phyloP scores from a whole-genome alignment of 2,113 vertebrate species.

The Dromaius novaehollandiae region DNA sequence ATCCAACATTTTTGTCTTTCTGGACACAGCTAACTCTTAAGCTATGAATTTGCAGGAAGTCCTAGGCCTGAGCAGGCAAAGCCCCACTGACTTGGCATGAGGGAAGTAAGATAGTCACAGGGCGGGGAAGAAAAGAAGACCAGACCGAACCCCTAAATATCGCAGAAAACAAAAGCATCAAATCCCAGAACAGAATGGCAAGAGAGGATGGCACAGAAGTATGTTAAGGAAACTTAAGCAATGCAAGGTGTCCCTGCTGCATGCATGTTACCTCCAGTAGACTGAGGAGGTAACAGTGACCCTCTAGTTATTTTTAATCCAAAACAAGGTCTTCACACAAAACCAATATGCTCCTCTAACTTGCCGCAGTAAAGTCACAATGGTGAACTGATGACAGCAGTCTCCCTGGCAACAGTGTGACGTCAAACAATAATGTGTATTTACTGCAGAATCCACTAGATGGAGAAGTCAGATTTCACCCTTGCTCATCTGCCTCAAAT shows the following conservation, averaged over 20 bases:
- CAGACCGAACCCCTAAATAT: not conserved
- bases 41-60: not conserved
- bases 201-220: not conserved
- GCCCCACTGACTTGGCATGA: accelerated
- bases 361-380: slow-evolving; percentile 70
- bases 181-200: not conserved
- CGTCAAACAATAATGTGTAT: slow-evolving; percentile 69
- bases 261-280: not conserved
- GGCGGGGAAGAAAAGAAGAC: not conserved
- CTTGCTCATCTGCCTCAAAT: slow-evolving; percentile 69
- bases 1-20: not conserved
- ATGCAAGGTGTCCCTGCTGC: not conserved
- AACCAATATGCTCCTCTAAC: slow-evolving; percentile 52
- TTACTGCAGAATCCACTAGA: slow-evolving; percentile 73
- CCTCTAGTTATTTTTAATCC: slow-evolving; percentile 30
- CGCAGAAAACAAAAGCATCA: not conserved
- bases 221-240: not conserved
- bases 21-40: not conserved
- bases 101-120: not conserved
- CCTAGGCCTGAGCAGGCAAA: not conserved
- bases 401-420: slow-evolving; percentile 79
- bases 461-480: slow-evolving; percentile 69
- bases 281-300: not conserved
- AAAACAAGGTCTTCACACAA: slow-evolving; percentile 60
- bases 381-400: slow-evolving; percentile 70